Evolutionary conservation across 2,797 vertebrate genomes (phyloP).

Genomic region (Sebastiscus albofasciatus): DNA sequence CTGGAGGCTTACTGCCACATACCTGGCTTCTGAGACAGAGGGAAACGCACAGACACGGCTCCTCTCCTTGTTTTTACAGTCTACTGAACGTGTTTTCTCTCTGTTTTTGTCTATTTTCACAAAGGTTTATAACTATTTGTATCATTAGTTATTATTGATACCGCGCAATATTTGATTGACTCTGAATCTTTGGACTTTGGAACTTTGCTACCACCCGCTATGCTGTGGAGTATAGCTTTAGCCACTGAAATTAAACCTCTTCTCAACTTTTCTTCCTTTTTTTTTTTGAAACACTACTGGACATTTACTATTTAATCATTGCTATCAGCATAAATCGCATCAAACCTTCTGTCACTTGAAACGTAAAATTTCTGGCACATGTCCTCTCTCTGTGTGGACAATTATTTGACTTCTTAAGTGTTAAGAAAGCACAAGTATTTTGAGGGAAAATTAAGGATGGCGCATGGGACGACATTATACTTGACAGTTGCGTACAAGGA

Average conservation of each 20-base stretch:
- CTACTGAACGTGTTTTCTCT: slow-evolving; percentile 62
- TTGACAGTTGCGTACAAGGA: slow-evolving; percentile 43
- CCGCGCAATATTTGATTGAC: slow-evolving; percentile 64
- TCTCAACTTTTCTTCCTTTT: slow-evolving; percentile 24
- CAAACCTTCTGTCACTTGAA: slow-evolving; percentile 27
- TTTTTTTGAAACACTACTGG: slow-evolving; percentile 13
- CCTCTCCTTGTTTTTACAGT: slow-evolving; percentile 69
- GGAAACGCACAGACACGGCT: slow-evolving; percentile 43
- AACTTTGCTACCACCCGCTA: slow-evolving; percentile 66
- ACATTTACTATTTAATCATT: slow-evolving; percentile 40
- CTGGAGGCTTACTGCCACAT: slow-evolving; percentile 89
- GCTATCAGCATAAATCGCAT: slow-evolving; percentile 30
- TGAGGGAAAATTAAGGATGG: slow-evolving; percentile 14
- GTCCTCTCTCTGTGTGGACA: slow-evolving; percentile 29
- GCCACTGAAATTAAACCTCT: slow-evolving; percentile 41
- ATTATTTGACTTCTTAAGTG: slow-evolving; percentile 35
- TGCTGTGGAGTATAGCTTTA: slow-evolving; percentile 69
- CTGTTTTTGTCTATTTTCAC: slow-evolving; percentile 75
- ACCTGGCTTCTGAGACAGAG: slow-evolving; percentile 81
- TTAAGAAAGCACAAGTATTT: slow-evolving; percentile 43
- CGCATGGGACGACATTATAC: slow-evolving; percentile 64
- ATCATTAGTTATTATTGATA: slow-evolving; percentile 75
- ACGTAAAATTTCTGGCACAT: slow-evolving; percentile 18
- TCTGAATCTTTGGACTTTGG: slow-evolving; percentile 62
- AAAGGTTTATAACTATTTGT: slow-evolving; percentile 78